Evolutionary conservation across 2,888 invertebrate species (phyloP).

Genomic region (Drosophila prolongata): DNA sequence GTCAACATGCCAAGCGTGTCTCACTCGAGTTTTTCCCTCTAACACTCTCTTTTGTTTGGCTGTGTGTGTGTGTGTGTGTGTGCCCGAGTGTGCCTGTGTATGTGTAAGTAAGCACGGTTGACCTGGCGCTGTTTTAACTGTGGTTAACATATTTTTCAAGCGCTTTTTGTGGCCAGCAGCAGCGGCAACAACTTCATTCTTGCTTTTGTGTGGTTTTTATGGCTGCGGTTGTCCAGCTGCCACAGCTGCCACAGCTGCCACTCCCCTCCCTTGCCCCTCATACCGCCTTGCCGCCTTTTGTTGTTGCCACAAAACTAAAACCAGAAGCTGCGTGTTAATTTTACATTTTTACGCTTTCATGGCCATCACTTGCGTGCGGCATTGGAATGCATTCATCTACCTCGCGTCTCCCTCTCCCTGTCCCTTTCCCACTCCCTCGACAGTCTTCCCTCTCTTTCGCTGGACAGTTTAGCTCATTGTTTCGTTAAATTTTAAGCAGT

Average conservation of each 20-base stretch:
- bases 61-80: conserved; percentile 8
- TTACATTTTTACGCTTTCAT: conserved; percentile 80
- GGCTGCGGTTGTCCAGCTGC: conserved; percentile 70
- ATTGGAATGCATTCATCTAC: conserved; percentile 57
- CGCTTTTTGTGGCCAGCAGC: conserved; percentile 76
- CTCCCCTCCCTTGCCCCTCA: background rate
- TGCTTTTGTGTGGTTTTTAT: conserved; percentile 80
- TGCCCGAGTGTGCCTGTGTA: conserved; percentile 15
- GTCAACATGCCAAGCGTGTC: conserved; percentile 77
- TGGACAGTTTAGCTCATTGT: conserved; percentile 65
- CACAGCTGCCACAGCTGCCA: conserved; percentile 57
- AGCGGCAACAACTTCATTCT: conserved; percentile 79
- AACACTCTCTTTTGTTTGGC: conserved; percentile 27
- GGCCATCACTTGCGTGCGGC: conserved; percentile 75
- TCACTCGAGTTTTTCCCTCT: conserved; percentile 51
- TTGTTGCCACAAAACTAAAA: conserved; percentile 71
- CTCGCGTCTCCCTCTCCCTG: background rate
- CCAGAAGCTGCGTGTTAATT: conserved; percentile 80
- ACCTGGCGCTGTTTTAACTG: conserved; percentile 79
- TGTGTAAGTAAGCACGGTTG: conserved; percentile 66
- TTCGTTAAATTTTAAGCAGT: conserved; percentile 74
- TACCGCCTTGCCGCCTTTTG: conserved; percentile 3
- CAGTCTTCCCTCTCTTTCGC: background rate
- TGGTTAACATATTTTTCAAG: conserved; percentile 80
- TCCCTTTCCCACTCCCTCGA: no score